Evolutionary conservation across 2,797 vertebrate species (phyloP).

Genomic region (Podarcis siculus): DNA sequence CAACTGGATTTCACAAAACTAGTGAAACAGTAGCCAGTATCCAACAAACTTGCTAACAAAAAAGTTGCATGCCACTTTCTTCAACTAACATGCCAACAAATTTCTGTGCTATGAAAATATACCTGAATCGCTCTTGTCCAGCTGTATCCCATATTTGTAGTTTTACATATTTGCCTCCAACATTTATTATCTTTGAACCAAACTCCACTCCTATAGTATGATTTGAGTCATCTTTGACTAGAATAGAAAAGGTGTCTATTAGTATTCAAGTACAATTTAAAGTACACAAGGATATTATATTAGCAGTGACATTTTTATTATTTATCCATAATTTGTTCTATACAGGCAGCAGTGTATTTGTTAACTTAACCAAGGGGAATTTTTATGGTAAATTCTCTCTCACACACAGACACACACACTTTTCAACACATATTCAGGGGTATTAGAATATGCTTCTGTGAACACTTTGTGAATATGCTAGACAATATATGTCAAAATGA

Average conservation of each 20-base stretch:
- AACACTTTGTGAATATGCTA: neutral
- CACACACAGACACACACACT: too few relatives aligned
- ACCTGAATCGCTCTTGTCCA: constrained; percentile 92
- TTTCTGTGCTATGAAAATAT: constrained; percentile 38
- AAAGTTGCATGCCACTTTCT: neutral
- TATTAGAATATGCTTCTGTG: neutral
- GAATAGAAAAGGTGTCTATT: constrained; percentile 40
- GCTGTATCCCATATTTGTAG: constrained; percentile 98
- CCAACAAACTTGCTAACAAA: neutral
- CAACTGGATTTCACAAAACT: neutral
- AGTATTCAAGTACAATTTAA: constrained; percentile 29
- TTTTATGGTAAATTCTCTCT: neutral
- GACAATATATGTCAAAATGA: neutral
- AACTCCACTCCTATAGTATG: constrained; percentile 85
- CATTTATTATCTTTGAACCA: constrained; percentile 88
- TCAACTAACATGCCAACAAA: constrained; percentile 15
- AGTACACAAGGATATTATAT: neutral
- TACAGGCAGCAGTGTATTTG: neutral
- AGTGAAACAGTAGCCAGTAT: neutral
- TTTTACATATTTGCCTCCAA: constrained; percentile 94
- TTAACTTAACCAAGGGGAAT: neutral
- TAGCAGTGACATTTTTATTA: neutral
- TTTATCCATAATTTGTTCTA: neutral
- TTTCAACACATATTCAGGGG: neutral
- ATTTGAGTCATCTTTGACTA: constrained; percentile 84